Evolutionary conservation across 2,113 vertebrate species (phyloP).

Genomic region (Eurypyga helias): DNA sequence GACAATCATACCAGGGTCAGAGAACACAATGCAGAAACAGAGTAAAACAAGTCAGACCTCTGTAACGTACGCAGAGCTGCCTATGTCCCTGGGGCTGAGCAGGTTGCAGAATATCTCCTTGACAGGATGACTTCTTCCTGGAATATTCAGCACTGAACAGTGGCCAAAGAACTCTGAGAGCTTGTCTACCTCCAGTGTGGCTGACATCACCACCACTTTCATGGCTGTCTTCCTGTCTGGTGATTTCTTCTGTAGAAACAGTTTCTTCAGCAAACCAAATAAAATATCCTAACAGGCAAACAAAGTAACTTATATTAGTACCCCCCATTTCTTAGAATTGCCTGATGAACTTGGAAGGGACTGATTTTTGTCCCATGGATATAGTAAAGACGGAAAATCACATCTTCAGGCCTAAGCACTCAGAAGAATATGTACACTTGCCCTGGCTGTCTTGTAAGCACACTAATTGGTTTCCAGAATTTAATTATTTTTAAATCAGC

Average conservation of each 20-base stretch:
- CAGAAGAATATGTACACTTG: not conserved
- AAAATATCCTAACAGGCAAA: constrained; percentile 87
- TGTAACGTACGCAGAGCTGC: constrained; percentile 88
- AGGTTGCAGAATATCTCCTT: constrained; percentile 88
- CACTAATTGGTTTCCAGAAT: not conserved
- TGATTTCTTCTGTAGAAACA: constrained; percentile 76
- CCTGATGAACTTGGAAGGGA: not conserved
- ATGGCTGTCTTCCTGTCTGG: constrained; percentile 75
- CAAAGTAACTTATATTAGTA: not conserved
- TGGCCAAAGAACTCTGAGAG: constrained; percentile 88
- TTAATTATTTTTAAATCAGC: not conserved
- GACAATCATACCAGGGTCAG: not conserved
- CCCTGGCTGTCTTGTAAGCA: not conserved
- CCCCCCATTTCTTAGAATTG: not conserved
- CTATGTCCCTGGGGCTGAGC: constrained; percentile 88
- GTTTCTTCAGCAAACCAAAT: constrained; percentile 92
- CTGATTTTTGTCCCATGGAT: not conserved
- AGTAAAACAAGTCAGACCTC: constrained; percentile 79
- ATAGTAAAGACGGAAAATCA: not conserved
- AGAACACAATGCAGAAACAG: not conserved
- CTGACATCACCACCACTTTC: constrained; percentile 97
- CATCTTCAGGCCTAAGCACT: not conserved
- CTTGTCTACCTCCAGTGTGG: constrained; percentile 92
- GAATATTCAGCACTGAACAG: constrained; percentile 89
- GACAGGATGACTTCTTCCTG: constrained; percentile 92